Evolutionary conservation across 2,113 vertebrate genomes (phyloP).

Genomic region (Pygathrix nemaeus): DNA sequence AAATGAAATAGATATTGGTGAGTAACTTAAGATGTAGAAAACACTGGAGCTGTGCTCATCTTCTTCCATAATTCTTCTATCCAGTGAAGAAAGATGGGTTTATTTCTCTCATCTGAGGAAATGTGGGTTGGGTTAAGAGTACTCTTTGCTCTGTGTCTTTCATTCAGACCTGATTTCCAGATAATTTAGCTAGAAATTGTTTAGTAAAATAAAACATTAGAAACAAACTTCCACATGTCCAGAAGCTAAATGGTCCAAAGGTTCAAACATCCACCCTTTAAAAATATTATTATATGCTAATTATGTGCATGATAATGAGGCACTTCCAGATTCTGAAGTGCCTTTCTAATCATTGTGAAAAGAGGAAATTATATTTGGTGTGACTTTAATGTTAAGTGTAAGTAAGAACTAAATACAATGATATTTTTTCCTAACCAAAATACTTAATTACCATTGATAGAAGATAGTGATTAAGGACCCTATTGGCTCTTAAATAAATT

Average conservation of each 20-base stretch:
- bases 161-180: background rate
- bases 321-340: conserved; percentile 35
- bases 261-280: background rate
- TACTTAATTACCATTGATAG: background rate
- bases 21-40: background rate
- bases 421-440: conserved; percentile 12
- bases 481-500: background rate
- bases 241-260: conserved; percentile 7
- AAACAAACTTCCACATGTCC: conserved; percentile 10
- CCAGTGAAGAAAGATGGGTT: background rate
- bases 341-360: conserved; percentile 25
- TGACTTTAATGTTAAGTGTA: conserved; percentile 29
- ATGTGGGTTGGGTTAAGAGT: background rate
- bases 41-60: background rate
- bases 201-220: conserved; percentile 26
- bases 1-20: background rate
- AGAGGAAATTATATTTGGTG: conserved; percentile 25
- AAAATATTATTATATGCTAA: conserved; percentile 55
- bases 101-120: background rate
- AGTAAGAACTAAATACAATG: conserved; percentile 12
- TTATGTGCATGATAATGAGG: background rate
- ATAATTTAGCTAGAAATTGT: conserved; percentile 1
- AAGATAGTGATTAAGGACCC: background rate
- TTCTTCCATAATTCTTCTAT: background rate
- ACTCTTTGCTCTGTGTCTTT: background rate